A percentile compares a stretch with the other conserved stretches of the same genome.
Evolutionary conservation across 2,113 vertebrate genomes (phyloP).

Genomic region (Panthera leo): DNA sequence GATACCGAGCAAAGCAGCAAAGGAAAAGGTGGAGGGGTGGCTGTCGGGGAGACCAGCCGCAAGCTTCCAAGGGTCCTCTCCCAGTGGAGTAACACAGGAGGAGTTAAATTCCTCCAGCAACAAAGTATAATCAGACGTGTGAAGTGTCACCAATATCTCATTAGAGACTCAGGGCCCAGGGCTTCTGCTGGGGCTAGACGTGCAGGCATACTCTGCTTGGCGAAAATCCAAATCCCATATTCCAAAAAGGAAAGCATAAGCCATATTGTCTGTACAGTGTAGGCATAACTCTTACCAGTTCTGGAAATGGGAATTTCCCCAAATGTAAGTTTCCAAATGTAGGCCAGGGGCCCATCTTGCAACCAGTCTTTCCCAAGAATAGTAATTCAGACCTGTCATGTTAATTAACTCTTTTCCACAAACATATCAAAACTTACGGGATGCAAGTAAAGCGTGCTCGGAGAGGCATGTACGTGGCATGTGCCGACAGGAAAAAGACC

Average conservation of each 20-base stretch:
- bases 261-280: not conserved
- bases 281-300: not conserved
- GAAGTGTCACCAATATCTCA: not conserved
- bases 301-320: not conserved
- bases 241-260: not conserved
- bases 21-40: not conserved
- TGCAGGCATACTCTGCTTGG: not conserved
- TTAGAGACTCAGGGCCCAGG: not conserved
- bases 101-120: not conserved
- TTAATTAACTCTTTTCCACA: not conserved
- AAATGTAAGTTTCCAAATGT: not conserved
- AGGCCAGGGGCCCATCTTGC: not conserved
- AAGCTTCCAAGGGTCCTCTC: not conserved
- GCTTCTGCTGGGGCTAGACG: not conserved
- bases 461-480: too few relatives aligned
- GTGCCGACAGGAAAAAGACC: not conserved
- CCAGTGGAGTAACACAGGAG: not conserved
- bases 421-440: not conserved
- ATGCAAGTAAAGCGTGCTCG: not conserved
- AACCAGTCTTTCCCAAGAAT: not conserved
- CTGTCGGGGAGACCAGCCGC: not conserved
- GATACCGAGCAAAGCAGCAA: not conserved
- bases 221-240: not conserved
- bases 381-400: not conserved
- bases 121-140: not conserved